Evolutionary conservation across 2,888 invertebrate species (phyloP).

Genomic region (Platycheirus rosarum): DNA sequence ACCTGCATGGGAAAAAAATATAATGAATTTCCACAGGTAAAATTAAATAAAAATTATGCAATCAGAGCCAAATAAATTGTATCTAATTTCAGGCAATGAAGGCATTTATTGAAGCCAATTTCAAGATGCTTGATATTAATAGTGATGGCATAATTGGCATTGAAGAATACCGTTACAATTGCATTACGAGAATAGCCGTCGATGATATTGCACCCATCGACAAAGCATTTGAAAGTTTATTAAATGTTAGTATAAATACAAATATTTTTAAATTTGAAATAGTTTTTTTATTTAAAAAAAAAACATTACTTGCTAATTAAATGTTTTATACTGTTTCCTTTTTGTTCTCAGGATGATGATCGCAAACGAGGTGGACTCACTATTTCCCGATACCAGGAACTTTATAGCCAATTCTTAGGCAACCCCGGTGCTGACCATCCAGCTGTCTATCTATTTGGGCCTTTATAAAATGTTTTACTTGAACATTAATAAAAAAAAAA

Average conservation of each 20-base stretch:
- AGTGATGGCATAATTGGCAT: conserved; percentile 90
- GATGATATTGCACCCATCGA: conserved; percentile 90
- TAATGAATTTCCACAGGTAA: conserved; percentile 89
- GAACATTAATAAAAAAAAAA: neutral
- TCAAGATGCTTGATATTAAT: conserved; percentile 91
- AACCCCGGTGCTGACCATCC: conserved; percentile 88
- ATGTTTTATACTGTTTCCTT: no score
- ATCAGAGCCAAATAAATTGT: neutral
- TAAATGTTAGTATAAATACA: conserved; percentile 87
- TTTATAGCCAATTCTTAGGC: conserved; percentile 92
- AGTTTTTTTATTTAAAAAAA: no score
- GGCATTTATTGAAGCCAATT: conserved; percentile 93
- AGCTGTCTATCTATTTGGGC: conserved; percentile 91
- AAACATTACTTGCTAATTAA: no score
- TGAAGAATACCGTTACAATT: conserved; percentile 92
- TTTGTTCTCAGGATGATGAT: conserved; percentile 88
- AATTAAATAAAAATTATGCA: neutral
- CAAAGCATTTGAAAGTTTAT: conserved; percentile 89
- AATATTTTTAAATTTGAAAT: no score
- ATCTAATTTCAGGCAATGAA: conserved; percentile 86
- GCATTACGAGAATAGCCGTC: conserved; percentile 90
- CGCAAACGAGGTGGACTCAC: conserved; percentile 90
- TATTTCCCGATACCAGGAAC: conserved; percentile 90
- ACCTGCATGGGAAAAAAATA: conserved; percentile 90
- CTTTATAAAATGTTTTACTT: conserved; percentile 83